These are phyloP conservation scores for Lasioglossum lativentre DNA, from an alignment of 2,888 invertebrate species.

Conservation along the genomic window DNA sequence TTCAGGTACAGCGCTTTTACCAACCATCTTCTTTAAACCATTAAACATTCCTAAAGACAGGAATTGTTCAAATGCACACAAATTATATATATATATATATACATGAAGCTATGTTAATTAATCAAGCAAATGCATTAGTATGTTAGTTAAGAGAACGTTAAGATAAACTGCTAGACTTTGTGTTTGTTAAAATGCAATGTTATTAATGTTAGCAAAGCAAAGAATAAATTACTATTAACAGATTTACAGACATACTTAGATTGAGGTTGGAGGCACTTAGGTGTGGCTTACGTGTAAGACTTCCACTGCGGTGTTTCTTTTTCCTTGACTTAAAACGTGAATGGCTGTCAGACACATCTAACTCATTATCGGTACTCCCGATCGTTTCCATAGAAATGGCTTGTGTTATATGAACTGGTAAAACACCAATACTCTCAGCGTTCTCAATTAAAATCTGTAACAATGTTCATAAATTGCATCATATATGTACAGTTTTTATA, in stretches of 20 bases:
- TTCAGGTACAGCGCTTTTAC: constrained; percentile 86
- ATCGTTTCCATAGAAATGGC: constrained; percentile 78
- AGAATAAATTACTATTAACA: constrained; percentile 38
- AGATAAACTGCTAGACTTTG: not conserved
- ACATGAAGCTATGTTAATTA: not conserved
- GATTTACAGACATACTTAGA: constrained; percentile 73
- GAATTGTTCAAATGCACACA: constrained; percentile 43
- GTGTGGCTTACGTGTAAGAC: constrained; percentile 90
- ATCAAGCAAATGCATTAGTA: constrained; percentile 1
- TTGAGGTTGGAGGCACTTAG: constrained; percentile 77
- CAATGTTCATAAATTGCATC: constrained; percentile 7
- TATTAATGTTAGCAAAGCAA: not conserved
- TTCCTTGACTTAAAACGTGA: constrained; percentile 85
- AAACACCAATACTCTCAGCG: constrained; percentile 90
- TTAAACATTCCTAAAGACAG: constrained; percentile 89
- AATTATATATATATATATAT: not conserved
- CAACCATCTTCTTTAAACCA: constrained; percentile 92
- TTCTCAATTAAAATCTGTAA: constrained; percentile 91
- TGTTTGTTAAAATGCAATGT: not conserved
- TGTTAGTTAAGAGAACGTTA: constrained; percentile 6
- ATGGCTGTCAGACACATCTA: constrained; percentile 77
- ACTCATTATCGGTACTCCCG: constrained; percentile 78
- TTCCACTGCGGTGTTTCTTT: constrained; percentile 93
- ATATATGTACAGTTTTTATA: not conserved
- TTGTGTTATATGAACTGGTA: constrained; percentile 88